Evolutionary conservation across 2,113 vertebrate species (phyloP).

Genomic region (Uria aalge): DNA sequence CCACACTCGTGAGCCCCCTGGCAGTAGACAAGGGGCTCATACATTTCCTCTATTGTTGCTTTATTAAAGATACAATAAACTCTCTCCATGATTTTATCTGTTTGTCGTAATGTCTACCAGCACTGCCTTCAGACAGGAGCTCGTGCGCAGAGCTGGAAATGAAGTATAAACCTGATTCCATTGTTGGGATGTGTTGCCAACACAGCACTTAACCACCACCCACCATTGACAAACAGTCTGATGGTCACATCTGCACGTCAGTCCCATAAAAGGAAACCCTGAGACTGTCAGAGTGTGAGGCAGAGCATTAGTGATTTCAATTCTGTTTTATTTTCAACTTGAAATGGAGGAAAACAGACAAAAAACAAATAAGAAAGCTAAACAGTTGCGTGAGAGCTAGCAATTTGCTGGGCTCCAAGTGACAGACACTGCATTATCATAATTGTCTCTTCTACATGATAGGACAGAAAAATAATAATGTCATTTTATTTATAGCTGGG

Average conservation of each 20-base stretch:
- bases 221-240: constrained; percentile 67
- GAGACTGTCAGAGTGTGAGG: constrained; percentile 74
- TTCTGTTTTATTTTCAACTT: constrained; percentile 85
- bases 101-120: not conserved
- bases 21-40: not conserved
- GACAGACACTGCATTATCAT: constrained; percentile 98
- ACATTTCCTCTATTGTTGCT: not conserved
- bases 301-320: constrained; percentile 84
- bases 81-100: constrained; percentile 28
- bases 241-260: constrained; percentile 77
- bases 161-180: constrained; percentile 52
- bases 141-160: constrained; percentile 29
- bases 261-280: constrained; percentile 68
- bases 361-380: constrained; percentile 88
- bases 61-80: constrained; percentile 41
- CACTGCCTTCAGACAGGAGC: constrained; percentile 6
- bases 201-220: constrained; percentile 54
- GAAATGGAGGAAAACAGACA: constrained; percentile 85
- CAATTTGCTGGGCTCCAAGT: constrained; percentile 89
- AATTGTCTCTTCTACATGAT: constrained; percentile 99
- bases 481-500: constrained; percentile 99
- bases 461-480: constrained; percentile 99
- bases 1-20: not conserved
- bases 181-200: constrained; percentile 46
- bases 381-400: constrained; percentile 88